These are phyloP conservation scores for Copidosoma floridanum DNA, from an alignment of 1,140 invertebrate species.

Conservation along the genomic window DNA sequence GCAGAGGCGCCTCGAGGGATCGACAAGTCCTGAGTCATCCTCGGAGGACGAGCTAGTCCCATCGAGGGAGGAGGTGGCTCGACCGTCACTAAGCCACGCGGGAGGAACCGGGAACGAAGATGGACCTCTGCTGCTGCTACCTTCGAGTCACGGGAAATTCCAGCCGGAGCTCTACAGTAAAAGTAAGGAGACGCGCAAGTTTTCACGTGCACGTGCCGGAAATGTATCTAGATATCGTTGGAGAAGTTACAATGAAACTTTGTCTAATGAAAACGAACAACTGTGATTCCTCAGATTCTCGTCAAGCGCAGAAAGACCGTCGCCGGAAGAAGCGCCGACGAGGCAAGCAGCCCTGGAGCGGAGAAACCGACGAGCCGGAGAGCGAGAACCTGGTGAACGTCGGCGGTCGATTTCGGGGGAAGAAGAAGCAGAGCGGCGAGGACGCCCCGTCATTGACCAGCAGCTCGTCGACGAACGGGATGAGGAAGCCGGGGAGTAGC, in stretches of 20 bases:
- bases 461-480: constrained; percentile 30
- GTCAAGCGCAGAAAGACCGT: neutral
- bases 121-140: too few relatives aligned
- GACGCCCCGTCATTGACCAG: neutral
- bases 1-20: constrained; percentile 7
- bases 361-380: neutral
- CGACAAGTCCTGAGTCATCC: neutral
- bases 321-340: neutral
- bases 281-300: neutral
- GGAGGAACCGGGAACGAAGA: constrained; percentile 27
- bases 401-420: neutral
- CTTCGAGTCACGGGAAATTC: too few relatives aligned
- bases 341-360: neutral
- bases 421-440: neutral
- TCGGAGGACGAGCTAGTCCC: neutral
- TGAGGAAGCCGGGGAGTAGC: neutral
- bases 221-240: too few relatives aligned
- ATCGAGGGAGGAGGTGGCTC: neutral
- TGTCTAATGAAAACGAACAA: too few relatives aligned
- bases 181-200: neutral
- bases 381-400: constrained; percentile 7
- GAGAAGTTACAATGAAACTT: too few relatives aligned
- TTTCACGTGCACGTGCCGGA: neutral
- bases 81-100: constrained; percentile 22
- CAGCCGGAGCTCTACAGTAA: neutral